Conservation (phyloP, 2,888 invertebrate genomes). For the Tiliacea citrago region DNA sequence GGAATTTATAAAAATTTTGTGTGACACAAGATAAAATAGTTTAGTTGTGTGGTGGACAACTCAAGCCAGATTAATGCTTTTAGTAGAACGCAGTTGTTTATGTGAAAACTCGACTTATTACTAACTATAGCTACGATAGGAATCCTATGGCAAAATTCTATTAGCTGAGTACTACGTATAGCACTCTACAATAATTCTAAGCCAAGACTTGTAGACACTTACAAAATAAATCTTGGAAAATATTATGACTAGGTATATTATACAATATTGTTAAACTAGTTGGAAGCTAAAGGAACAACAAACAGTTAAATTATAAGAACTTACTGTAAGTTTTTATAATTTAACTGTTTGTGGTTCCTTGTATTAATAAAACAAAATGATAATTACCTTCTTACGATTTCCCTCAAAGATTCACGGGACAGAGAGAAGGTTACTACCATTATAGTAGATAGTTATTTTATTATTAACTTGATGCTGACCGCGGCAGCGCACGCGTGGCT, state of each 20-base stretch:
- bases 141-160: too few species aligned
- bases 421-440: too few species aligned
- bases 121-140: background rate
- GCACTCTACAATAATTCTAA: background rate
- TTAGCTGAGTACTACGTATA: background rate
- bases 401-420: background rate
- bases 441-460: background rate
- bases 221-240: background rate
- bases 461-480: background rate
- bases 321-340: too few species aligned
- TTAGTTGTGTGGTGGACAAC: background rate
- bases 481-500: too few species aligned
- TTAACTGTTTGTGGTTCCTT: background rate
- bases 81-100: background rate
- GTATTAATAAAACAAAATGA: background rate
- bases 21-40: background rate
- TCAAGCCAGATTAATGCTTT: background rate
- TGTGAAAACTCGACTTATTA: background rate
- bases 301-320: too few species aligned
- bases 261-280: background rate
- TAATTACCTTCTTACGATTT: background rate
- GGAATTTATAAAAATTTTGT: constrained; percentile 10
- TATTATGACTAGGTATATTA: background rate
- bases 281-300: too few species aligned
- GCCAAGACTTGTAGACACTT: background rate